Evolutionary conservation across 2,113 vertebrate species (phyloP), one percentile per base, ranked within the genome.

Genomic region (Poeciliopsis occidentalis): DNA sequence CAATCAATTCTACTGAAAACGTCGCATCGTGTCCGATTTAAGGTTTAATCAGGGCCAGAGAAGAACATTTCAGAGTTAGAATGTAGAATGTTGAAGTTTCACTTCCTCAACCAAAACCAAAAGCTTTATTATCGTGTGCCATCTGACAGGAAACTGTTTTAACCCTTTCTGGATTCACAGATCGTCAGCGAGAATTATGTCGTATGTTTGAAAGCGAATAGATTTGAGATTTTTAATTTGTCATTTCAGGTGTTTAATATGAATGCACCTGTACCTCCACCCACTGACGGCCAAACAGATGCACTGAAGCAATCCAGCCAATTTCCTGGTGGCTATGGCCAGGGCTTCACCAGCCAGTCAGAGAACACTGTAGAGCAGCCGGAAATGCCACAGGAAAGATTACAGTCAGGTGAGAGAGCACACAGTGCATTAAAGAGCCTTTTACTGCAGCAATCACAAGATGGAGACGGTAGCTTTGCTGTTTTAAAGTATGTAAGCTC

Each of bases 231-330:
- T 12, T 24, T n/a, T 76, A 5, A 54, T 47, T 60, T 69, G 27
- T 30, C 22, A 37, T 13, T 74, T n/a, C 72, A 99, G 98, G 98
- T 99, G 82, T 99, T 99, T 90, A 98, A 98, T 89, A 93, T 99
- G 95, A 98, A 97, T 73, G 96, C 97, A 71, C 96, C 98, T 51
- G 96, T 98, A 91, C 97, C 97, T 91, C 96, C 97, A 86, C 93
- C 95, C 87, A 96, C 94, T 87, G 97, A 98, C 19, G 81, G 80
- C 12, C 88, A 75, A 91, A 89, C 94, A 84, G 97, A 99, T 82
- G 88, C 96, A 57, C 94, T 97, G 91, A 98, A 99, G 92, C 96
- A 95, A 82, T 93, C 96, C 81, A 95, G 87, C 89, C 97, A 97
- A 83, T 99, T 97, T 92, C 96, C 97, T 83, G 91, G 95, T 88